Percentiles rank a stretch among this genome's conserved stretches.
Conservation (phyloP, 2,113 vertebrate species). For the Nerophis lumbriciformis region DNA sequence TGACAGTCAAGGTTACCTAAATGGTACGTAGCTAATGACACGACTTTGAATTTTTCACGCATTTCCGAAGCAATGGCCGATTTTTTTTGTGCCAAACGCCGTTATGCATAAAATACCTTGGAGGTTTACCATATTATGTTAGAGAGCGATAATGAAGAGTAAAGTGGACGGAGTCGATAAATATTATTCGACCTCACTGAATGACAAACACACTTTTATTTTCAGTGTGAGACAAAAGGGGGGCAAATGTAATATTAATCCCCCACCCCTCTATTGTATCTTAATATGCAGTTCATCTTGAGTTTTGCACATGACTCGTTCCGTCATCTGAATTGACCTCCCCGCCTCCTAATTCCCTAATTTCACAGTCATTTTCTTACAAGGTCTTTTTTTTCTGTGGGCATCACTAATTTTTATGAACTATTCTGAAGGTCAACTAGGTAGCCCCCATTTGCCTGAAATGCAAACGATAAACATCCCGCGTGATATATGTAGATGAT, state of each 20-base stretch:
- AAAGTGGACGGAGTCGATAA: constrained; percentile 33
- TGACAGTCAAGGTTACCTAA: constrained; percentile 97
- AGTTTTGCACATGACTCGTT: constrained; percentile 93
- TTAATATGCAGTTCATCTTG: constrained; percentile 93
- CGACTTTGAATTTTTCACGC: constrained; percentile 86
- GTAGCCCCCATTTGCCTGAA: constrained; percentile 40
- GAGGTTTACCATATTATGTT: constrained; percentile 33
- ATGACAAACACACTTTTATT: constrained; percentile 35
- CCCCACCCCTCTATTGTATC: constrained; percentile 73
- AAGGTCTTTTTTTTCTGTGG: constrained; percentile 90
- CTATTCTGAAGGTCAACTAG: constrained; percentile 92
- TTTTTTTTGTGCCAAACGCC: constrained; percentile 44
- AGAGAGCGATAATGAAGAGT: constrained; percentile 53
- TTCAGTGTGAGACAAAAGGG: constrained; percentile 23
- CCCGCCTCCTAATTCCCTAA: constrained; percentile 85
- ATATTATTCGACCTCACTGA: constrained; percentile 35
- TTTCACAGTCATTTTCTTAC: constrained; percentile 99
- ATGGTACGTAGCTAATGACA: constrained; percentile 88
- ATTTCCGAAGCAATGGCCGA: constrained; percentile 81
- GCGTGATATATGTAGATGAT: constrained; percentile 32
- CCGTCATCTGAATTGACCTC: constrained; percentile 86
- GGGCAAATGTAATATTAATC: constrained; percentile 79
- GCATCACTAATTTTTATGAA: constrained; percentile 99
- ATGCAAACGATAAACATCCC: constrained; percentile 23
- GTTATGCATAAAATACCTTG: constrained; percentile 50